Percentiles rank a stretch among this genome's conserved stretches.
Evolutionary conservation across 2,113 vertebrate genomes (phyloP).

Genomic region (Aegotheles bennettii): DNA sequence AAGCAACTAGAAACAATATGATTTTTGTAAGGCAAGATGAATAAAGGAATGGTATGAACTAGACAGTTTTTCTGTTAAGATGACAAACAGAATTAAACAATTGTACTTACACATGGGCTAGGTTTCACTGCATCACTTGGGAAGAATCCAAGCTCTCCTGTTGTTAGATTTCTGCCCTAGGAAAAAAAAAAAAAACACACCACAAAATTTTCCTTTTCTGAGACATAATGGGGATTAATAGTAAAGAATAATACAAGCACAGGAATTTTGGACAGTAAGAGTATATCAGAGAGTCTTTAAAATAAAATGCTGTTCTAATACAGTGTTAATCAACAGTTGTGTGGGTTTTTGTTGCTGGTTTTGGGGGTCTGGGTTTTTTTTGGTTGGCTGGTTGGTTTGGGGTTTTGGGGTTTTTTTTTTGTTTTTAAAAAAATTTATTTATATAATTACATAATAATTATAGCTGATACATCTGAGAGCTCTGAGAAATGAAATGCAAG

Average conservation of each 20-base stretch:
- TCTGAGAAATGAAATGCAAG: neutral
- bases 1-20: neutral
- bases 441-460: neutral
- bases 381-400: neutral
- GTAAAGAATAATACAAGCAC: neutral
- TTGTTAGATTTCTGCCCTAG: slow-evolving; percentile 90
- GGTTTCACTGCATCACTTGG: slow-evolving; percentile 94
- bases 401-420: neutral
- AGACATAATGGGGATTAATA: neutral
- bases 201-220: slow-evolving; percentile 42
- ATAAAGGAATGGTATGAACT: neutral
- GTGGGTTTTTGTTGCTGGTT: neutral
- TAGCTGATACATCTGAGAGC: neutral
- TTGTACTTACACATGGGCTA: slow-evolving; percentile 89
- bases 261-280: neutral
- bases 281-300: neutral
- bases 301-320: neutral
- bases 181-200: slow-evolving; percentile 56
- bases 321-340: neutral
- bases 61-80: neutral
- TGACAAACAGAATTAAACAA: neutral
- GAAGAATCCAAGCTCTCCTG: slow-evolving; percentile 93
- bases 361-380: neutral
- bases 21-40: neutral
- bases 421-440: too few species aligned